phyloP scores from a whole-genome alignment of 2,113 vertebrate genomes.

The Seriola aureovittata region DNA sequence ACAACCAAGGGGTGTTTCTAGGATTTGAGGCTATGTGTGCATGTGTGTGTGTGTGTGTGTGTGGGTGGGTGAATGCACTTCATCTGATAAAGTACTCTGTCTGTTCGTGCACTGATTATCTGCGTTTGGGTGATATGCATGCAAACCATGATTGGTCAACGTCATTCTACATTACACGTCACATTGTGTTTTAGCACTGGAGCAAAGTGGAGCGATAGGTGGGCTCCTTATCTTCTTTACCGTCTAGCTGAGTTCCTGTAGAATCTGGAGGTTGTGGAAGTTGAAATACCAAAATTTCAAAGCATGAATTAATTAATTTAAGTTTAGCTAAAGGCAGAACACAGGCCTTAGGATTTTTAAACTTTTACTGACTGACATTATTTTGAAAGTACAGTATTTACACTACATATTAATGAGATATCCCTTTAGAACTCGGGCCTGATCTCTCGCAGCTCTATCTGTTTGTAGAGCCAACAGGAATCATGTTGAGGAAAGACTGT shows the following conservation, averaged over 20 bases:
- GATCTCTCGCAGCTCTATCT: not conserved
- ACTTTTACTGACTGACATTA: not conserved
- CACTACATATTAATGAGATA: not conserved
- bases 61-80: slow-evolving; percentile 47
- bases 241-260: not conserved
- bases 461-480: not conserved
- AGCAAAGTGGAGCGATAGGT: not conserved
- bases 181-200: not conserved
- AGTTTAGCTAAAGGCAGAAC: not conserved
- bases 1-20: slow-evolving; percentile 62
- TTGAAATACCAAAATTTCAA: not conserved
- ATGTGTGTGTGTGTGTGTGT: slow-evolving; percentile 21
- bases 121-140: slow-evolving; percentile 11
- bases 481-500: not conserved
- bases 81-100: slow-evolving; percentile 63
- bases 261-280: not conserved
- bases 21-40: slow-evolving; percentile 46
- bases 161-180: not conserved
- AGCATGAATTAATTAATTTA: not conserved
- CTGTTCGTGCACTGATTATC: slow-evolving; percentile 47
- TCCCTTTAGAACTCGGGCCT: not conserved
- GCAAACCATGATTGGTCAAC: not conserved
- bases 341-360: not conserved
- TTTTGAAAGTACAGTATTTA: slow-evolving; percentile 5
- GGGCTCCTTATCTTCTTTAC: not conserved